phyloP scores from a whole-genome alignment of 1,140 invertebrate genomes.

The Acromyrmex heyeri region DNA sequence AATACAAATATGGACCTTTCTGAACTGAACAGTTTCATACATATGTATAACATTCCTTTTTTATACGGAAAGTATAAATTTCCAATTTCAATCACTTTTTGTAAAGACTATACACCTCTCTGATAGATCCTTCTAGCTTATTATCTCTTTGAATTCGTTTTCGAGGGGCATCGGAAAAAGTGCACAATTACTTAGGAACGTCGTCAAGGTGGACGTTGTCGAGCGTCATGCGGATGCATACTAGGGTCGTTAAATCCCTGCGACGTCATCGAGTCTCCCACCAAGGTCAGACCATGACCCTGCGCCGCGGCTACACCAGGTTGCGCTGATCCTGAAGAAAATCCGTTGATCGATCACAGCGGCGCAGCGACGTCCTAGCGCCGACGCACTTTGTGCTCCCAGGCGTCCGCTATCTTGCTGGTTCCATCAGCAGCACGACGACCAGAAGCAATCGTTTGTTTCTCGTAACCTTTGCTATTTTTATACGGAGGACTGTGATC shows the following conservation, averaged over 20 bases:
- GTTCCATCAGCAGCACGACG: conserved; percentile 19
- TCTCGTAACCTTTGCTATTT: conserved; percentile 57
- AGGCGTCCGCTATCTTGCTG: conserved; percentile 26
- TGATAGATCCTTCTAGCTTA: neutral
- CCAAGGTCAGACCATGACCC: conserved; percentile 73
- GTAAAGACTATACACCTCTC: no score
- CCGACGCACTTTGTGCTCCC: conserved; percentile 66
- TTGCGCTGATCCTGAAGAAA: conserved; percentile 68
- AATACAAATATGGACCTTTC: no score
- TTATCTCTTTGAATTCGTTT: neutral
- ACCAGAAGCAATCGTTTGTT: conserved; percentile 23
- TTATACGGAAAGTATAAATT: no score
- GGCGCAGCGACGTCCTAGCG: conserved; percentile 38
- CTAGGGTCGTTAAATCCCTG: neutral
- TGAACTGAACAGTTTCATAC: no score
- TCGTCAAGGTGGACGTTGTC: neutral
- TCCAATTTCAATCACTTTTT: no score
- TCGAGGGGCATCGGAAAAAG: neutral
- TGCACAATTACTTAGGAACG: neutral
- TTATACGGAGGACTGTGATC: conserved; percentile 13
- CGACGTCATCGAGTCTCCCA: conserved; percentile 63
- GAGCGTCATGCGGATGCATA: conserved; percentile 3
- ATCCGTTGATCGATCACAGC: conserved; percentile 71
- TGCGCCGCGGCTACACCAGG: conserved; percentile 41
- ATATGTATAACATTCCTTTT: no score